Evolutionary conservation across 2,113 vertebrate genomes (phyloP), one percentile per base, ranked within the genome.

Genomic region (Psophia crepitans): DNA sequence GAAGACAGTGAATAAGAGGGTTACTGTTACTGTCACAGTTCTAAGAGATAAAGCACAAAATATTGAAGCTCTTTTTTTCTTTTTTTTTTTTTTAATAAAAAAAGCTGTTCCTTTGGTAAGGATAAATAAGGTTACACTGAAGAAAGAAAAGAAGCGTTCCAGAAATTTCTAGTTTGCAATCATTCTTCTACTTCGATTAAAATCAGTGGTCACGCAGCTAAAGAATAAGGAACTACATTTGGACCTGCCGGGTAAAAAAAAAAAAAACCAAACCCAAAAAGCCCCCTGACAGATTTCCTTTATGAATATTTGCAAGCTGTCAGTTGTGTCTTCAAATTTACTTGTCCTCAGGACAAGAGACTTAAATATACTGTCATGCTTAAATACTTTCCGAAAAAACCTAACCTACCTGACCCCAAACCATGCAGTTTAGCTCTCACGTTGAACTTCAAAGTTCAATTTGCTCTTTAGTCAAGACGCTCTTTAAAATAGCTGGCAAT

Each of bases 111-210:
- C 65, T 86, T 92, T 71, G 44, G 9, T 44, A 84, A 51, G 30
- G 37, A 11, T n/a, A 79, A 61, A 63, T 56, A 43, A 60, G 37
- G 57, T 76, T 46, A 82, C 14, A 56, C 2, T 58, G 39, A n/a
- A 77, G 61, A 86, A 89, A 61, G 26, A 44, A 94, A 85, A 64
- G 11, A 87, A 78, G 84, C 1, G 46, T 93, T 96, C 84, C 93
- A 95, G 95, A 95, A 93, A 93, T 74, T 93, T 96, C 95, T 92
- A 95, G 83, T 35, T 76, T 76, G 46, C 56, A 44, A 46, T 18
- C 13, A 39, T 48, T 88, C 60, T 79, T 77, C 56, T 64, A 44
- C 51, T 75, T 68, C 24, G 56, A 56, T 46, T 56, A 71, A 86
- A 89, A 87, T 60, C 56, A 64, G 61, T 12, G 69, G 70, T 57